Evolutionary conservation across 2,797 vertebrate genomes (phyloP), one percentile per base, ranked within the genome.

Genomic region (Pelodytes ibericus): DNA sequence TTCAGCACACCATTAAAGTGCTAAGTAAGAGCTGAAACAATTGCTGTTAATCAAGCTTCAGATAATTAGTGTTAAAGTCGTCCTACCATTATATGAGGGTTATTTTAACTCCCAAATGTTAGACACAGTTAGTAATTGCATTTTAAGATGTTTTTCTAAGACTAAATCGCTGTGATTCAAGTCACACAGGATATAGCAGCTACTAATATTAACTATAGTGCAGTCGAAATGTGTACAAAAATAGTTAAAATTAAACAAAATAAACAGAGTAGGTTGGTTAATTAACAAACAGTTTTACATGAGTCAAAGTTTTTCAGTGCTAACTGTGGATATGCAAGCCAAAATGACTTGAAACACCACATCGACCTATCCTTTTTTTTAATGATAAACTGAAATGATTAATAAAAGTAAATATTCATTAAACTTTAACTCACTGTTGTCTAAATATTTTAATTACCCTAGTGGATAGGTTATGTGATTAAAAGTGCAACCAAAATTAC

Each of bases 21-120:
- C n/a, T 24, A 24, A 22, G 49, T 24, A 53, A 53, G n/a, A 53
- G 22, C 49, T 9, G 49, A 53, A 24, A 44, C 41, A 44, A 44
- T 44, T 44, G 49, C 49, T 9, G 49, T 53, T 53, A 53, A 53
- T 53, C 22, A 53, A 53, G 49, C 49, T 53, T 53, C 20, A 53
- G n/a, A 53, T 53, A 53, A 53, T 53, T 53, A 53, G n/a, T 22
- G n/a, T 24, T 53, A 53, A 53, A 53, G n/a, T 53, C 7, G 49
- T 53, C 49, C 49, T 53, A 53, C 49, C 20, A 53, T 53, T 53
- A 53, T 24, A 11, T 11, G 11, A 53, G 49, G 49, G 49, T 22
- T 53, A 53, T 53, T 53, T 53, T 53, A 22, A 24, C 49, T 53
- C n/a, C 49, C 20, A 22, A 20, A 7, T 16, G 24, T 53, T 53